Percentiles rank a stretch among this genome's conserved stretches.
Evolutionary conservation across 2,113 vertebrate species (phyloP).

Genomic region (Oncorhynchus gorbuscha): DNA sequence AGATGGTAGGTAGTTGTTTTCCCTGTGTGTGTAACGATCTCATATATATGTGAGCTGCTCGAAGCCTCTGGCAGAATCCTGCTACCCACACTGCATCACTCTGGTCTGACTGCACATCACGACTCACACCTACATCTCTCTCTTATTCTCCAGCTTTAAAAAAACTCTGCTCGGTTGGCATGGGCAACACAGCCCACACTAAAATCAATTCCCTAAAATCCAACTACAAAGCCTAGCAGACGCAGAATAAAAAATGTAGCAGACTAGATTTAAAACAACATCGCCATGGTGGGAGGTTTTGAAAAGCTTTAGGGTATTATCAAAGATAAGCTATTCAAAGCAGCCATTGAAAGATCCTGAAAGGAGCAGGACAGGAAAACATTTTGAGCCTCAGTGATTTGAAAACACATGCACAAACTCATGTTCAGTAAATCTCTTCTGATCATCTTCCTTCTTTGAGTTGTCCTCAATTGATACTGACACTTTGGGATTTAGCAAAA

Average conservation of each 20-base stretch:
- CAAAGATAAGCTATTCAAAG: neutral
- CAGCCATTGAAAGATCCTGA: neutral
- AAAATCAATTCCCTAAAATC: constrained; percentile 40
- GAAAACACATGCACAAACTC: neutral
- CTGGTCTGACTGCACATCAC: constrained; percentile 26
- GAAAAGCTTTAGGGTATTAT: too few species aligned
- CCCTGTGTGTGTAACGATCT: neutral
- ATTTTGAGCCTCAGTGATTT: neutral
- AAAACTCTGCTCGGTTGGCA: constrained; percentile 16
- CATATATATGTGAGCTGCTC: neutral
- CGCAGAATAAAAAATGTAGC: neutral
- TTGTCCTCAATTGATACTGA: too few species aligned
- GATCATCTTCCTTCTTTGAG: too few species aligned
- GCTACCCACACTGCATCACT: constrained; percentile 1
- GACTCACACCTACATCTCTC: constrained; percentile 46
- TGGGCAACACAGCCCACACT: constrained; percentile 34
- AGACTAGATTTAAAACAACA: neutral
- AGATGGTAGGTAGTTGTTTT: neutral
- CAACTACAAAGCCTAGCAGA: constrained; percentile 23
- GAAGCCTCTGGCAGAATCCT: neutral
- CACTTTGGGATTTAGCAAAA: too few species aligned
- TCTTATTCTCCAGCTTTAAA: constrained; percentile 29
- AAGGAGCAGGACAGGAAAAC: neutral
- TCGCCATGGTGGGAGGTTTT: neutral
- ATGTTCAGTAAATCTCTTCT: neutral